Evolutionary conservation across 2,797 vertebrate species (phyloP).

Genomic region (Mormyrops boulengeri): DNA sequence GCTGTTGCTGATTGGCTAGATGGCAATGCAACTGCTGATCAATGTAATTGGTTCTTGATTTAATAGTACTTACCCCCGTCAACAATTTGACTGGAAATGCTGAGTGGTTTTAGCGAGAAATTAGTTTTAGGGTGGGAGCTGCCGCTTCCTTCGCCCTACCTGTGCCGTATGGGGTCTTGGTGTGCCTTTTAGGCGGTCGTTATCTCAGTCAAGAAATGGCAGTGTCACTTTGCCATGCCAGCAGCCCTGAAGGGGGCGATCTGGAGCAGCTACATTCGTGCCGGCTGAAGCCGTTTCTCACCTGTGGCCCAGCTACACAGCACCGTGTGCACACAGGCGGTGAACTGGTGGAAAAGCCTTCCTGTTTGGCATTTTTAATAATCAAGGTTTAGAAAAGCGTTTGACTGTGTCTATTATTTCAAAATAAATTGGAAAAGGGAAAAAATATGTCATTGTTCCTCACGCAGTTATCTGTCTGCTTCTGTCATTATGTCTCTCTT

Average conservation of each 20-base stretch:
- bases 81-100: conserved; percentile 50
- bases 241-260: neutral
- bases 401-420: neutral
- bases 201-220: conserved; percentile 51
- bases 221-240: conserved; percentile 38
- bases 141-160: neutral
- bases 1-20: conserved; percentile 40
- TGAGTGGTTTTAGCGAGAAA: conserved; percentile 41
- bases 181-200: conserved; percentile 36
- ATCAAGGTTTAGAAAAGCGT: neutral
- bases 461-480: neutral
- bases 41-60: conserved; percentile 55
- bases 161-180: neutral
- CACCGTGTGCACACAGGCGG: neutral
- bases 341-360: neutral
- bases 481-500: neutral
- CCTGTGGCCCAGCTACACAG: neutral
- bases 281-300: neutral
- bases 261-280: neutral
- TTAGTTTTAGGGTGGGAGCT: conserved; percentile 54
- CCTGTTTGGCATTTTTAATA: neutral
- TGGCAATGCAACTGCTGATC: conserved; percentile 39
- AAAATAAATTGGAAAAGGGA: neutral
- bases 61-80: conserved; percentile 46
- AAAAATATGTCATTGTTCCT: conserved; percentile 1